phyloP scores from a whole-genome alignment of 2,113 vertebrate species.

The Fregetta grallaria region DNA sequence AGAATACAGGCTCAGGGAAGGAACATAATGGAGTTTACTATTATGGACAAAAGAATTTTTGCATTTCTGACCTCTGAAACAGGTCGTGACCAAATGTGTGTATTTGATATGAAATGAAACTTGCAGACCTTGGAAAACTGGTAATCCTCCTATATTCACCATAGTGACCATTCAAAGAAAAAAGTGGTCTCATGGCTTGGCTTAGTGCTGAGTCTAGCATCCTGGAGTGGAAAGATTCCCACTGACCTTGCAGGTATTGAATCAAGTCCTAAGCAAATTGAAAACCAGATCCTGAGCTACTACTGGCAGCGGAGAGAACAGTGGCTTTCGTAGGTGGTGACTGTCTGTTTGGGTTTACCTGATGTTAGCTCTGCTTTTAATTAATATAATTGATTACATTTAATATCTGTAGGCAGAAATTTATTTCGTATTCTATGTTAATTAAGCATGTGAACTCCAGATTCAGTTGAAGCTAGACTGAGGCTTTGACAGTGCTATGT shows the following conservation, averaged over 20 bases:
- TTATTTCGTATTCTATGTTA: neutral
- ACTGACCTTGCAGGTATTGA: neutral
- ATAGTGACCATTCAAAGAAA: neutral
- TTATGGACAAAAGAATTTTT: neutral
- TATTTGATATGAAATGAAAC: neutral
- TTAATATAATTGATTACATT: neutral
- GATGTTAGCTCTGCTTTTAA: neutral
- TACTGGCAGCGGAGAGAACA: neutral
- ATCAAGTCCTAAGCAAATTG: neutral
- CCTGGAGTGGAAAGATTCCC: neutral
- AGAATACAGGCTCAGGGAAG: neutral
- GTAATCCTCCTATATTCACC: neutral
- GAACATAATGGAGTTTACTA: neutral
- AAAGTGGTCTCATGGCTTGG: neutral
- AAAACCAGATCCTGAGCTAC: neutral
- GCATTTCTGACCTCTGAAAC: neutral
- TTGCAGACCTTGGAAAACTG: neutral
- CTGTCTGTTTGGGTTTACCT: neutral
- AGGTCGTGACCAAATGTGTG: neutral
- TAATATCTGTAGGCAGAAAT: neutral
- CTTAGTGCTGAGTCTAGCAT: neutral
- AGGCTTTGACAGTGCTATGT: neutral
- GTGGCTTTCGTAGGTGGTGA: neutral
- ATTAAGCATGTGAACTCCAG: neutral
- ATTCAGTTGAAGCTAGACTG: neutral